Conservation (phyloP, 2,888 invertebrate genomes). For the Dolichopus griseipennis region DNA sequence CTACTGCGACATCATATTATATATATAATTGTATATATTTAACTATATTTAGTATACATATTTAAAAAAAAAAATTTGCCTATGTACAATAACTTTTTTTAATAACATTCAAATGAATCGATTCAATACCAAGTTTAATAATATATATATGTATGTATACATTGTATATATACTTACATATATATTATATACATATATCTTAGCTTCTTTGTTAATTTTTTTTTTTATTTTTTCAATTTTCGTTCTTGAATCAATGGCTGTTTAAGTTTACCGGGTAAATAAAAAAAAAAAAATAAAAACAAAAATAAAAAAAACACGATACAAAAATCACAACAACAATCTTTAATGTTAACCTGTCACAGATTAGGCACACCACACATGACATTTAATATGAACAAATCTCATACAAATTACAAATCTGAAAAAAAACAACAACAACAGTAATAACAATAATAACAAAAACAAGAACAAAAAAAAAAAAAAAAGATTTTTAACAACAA, state of each 20-base stretch:
- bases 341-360: not conserved
- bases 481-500: constrained; percentile 2
- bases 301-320: too few species aligned
- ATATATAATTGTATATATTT: too few species aligned
- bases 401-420: too few species aligned
- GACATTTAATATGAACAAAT: not conserved
- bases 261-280: not conserved
- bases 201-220: not conserved
- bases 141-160: too few species aligned
- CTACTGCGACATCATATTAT: too few species aligned
- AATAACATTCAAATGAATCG: not conserved
- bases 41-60: too few species aligned
- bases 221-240: not conserved
- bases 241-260: not conserved
- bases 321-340: not conserved
- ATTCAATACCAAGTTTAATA: not conserved
- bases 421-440: not conserved
- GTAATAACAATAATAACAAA: not conserved
- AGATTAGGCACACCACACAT: constrained; percentile 1
- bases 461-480: not conserved
- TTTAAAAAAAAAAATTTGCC: too few species aligned
- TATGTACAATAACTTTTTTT: too few species aligned
- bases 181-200: too few species aligned
- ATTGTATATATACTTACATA: too few species aligned
- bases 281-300: too few species aligned